Conservation (phyloP, 2,113 vertebrate species). For the Chroicocephalus ridibundus region DNA sequence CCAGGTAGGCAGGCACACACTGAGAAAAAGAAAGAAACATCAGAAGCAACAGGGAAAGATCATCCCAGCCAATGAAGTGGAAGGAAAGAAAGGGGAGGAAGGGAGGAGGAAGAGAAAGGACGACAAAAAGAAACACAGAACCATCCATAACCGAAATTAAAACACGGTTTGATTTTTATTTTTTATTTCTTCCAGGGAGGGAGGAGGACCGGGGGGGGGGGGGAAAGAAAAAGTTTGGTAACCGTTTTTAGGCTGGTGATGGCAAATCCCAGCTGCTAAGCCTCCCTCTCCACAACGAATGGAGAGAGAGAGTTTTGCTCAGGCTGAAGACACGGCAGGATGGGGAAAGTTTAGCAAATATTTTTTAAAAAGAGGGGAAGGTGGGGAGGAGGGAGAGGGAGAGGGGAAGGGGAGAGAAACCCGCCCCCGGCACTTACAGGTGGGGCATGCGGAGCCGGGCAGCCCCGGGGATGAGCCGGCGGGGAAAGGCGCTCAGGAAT, state of each 20-base stretch:
- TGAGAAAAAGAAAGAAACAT: conserved; percentile 68
- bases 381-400: accelerated
- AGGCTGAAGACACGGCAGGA: conserved; percentile 57
- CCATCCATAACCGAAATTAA: conserved; percentile 73
- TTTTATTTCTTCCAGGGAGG: background rate
- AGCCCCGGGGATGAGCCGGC: conserved; percentile 72
- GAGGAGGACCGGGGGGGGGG: no score
- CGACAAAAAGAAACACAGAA: conserved; percentile 64
- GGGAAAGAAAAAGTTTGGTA: conserved; percentile 72
- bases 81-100: conserved; percentile 67
- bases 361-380: background rate
- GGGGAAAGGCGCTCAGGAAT: conserved; percentile 77
- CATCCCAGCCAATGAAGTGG: conserved; percentile 75
- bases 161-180: conserved; percentile 62
- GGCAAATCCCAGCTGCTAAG: conserved; percentile 72
- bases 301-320: conserved; percentile 53
- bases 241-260: conserved; percentile 80
- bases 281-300: conserved; percentile 32
- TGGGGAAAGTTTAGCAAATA: conserved; percentile 43
- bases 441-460: conserved; percentile 71
- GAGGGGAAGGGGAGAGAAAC: background rate
- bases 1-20: conserved; percentile 74
- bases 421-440: conserved; percentile 73
- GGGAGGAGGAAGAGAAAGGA: conserved; percentile 62
- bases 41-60: conserved; percentile 70